A percentile compares a stretch with the other conserved stretches of the same genome.
phyloP scores from a whole-genome alignment of 2,888 invertebrate species.

The Dyspetes luteomarginatus region DNA sequence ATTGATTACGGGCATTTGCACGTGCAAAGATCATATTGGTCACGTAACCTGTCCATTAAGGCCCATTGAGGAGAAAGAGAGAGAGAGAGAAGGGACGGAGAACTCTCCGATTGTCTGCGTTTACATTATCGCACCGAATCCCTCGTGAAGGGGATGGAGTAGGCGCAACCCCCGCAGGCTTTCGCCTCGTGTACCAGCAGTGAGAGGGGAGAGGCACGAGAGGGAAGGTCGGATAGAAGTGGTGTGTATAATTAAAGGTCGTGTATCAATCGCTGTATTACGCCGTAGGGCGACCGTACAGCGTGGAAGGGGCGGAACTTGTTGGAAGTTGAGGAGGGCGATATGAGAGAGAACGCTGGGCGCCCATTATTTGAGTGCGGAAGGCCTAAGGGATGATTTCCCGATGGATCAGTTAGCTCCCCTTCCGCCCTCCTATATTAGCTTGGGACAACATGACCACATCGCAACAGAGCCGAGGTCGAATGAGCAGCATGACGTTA shows the following conservation, averaged over 20 bases:
- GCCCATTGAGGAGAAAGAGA: conserved; percentile 6
- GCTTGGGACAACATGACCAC: conserved; percentile 53
- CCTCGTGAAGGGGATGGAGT: conserved; percentile 67
- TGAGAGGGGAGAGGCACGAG: conserved; percentile 60
- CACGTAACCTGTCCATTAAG: conserved; percentile 54
- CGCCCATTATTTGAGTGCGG: conserved; percentile 63
- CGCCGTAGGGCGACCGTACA: conserved; percentile 56
- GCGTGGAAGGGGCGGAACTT: conserved; percentile 33
- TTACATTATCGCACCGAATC: conserved; percentile 70
- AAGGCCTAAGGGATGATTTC: conserved; percentile 80
- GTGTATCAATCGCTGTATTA: conserved; percentile 80
- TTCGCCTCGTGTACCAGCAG: conserved; percentile 57
- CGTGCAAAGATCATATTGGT: conserved; percentile 44
- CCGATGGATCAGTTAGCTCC: conserved; percentile 72
- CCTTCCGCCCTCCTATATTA: conserved; percentile 63
- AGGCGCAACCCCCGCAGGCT: conserved; percentile 63
- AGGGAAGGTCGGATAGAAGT: conserved; percentile 41
- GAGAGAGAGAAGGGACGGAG: background rate
- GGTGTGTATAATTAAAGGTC: conserved; percentile 80
- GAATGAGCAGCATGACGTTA: conserved; percentile 48
- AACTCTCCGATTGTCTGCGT: conserved; percentile 54
- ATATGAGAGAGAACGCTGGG: conserved; percentile 59
- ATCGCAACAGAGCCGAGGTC: conserved; percentile 24
- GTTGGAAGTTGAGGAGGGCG: conserved; percentile 54
- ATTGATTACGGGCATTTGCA: conserved; percentile 22